phyloP scores from a whole-genome alignment of 2,888 invertebrate species.

The Agonopterix alstromeriana region DNA sequence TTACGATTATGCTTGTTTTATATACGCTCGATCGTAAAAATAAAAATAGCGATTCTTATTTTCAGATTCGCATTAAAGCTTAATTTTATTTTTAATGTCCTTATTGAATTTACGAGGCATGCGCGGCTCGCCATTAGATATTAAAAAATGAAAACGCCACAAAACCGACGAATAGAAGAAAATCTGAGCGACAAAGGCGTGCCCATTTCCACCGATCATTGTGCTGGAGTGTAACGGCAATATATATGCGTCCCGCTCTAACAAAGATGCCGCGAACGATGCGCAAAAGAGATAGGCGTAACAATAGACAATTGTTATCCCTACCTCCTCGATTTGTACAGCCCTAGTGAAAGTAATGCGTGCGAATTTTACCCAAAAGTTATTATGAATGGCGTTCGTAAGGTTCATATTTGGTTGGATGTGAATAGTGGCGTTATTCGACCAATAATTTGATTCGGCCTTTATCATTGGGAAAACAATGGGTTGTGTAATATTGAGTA shows the following conservation, averaged over 20 bases:
- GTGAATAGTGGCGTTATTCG: conserved; percentile 20
- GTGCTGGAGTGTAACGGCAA: conserved; percentile 43
- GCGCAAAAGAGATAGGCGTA: conserved; percentile 65
- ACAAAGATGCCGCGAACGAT: conserved; percentile 53
- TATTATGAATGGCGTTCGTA: conserved; percentile 16
- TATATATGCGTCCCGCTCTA: conserved; percentile 32
- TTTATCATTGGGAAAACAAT: conserved; percentile 71
- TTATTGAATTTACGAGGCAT: conserved; percentile 25
- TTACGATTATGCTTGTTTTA: conserved; percentile 15
- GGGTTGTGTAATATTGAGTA: conserved; percentile 28
- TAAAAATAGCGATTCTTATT: conserved; percentile 8
- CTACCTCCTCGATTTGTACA: conserved; percentile 42
- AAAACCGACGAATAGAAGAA: conserved; percentile 55
- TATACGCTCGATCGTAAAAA: conserved; percentile 13
- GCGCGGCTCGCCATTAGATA: conserved; percentile 37
- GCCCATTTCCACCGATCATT: conserved; percentile 48
- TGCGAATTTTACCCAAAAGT: conserved; percentile 29
- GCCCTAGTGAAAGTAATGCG: conserved; percentile 40
- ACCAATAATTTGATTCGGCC: conserved; percentile 70
- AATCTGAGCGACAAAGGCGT: conserved; percentile 55
- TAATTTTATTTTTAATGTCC: conserved; percentile 4
- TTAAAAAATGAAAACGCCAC: conserved; percentile 27
- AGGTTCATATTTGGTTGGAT: conserved; percentile 25
- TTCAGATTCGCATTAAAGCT: conserved; percentile 5
- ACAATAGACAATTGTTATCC: conserved; percentile 77